Evolutionary conservation across 2,797 vertebrate species (phyloP).

Genomic region (Rhyacichthys aspro): DNA sequence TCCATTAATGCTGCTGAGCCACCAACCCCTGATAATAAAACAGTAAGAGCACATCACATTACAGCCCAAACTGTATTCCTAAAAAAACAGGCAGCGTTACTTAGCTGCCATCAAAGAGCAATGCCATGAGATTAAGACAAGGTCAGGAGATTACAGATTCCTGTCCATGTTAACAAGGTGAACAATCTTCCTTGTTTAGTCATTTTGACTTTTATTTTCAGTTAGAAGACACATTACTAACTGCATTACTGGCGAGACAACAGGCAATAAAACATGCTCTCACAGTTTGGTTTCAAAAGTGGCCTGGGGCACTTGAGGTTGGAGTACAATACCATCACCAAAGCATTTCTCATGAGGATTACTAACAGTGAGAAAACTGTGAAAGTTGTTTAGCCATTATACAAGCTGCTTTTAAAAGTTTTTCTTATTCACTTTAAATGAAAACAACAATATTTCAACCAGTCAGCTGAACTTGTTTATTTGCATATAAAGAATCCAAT

Average conservation of each 20-base stretch:
- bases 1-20: constrained; percentile 12
- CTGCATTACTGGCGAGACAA: neutral
- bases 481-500: no score
- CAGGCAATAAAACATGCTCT: neutral
- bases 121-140: no score
- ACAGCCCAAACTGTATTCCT: no score
- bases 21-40: constrained; percentile 1
- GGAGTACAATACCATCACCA: neutral
- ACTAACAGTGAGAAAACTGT: constrained; percentile 3
- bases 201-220: no score
- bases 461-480: no score
- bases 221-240: neutral
- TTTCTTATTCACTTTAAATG: no score
- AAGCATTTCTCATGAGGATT: constrained; percentile 6
- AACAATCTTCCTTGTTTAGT: no score
- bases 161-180: no score
- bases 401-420: neutral
- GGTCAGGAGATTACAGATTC: no score
- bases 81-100: no score
- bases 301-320: neutral
- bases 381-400: neutral
- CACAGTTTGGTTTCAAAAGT: neutral
- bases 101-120: no score
- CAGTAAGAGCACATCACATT: neutral
- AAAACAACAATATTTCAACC: no score